Base-by-base conservation (phyloP, 2,797 vertebrate genomes). In the Capromys pilorides region DNA sequence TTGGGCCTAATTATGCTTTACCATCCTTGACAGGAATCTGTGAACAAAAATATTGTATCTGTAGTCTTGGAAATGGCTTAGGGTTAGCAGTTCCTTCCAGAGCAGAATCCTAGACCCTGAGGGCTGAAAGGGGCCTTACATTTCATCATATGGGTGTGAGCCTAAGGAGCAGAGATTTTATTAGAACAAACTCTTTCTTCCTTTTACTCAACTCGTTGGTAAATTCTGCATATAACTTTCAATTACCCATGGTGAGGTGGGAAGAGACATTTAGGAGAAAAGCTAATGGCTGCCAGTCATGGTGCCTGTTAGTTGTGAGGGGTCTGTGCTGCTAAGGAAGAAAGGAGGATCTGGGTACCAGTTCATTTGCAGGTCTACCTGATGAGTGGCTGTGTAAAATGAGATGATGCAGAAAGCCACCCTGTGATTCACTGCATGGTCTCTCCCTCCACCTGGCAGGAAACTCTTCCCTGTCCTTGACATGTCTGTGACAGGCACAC, bases 101-200 rank as follows among this genome's bases (percentile, higher is more conserved):
- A 24, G 57, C 19, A 2, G 3, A 31, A 3, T 13, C 10, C 3
- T 2, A 39, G 69, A 36, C 82, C 51, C 0, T 1, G 13, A 41
- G 62, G 57, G 10, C 71, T 36, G 33, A 16, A 36, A 78, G 89
- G 73, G 12, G n/a, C 11, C 16, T 2, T 9, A 59, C 77, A 36
- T 39, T 22, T 90, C 41, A 5, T n/a, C 62, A 39, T 12, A 6
- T 12, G 16, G 83, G 36, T 12, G 36, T 28, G 33, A 75, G 64
- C 77, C 8, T 51, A 14, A 73, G 71, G 36, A 61, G 33, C 86
- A 84, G 28, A 64, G 62, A 57, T 88, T 83, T 86, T 36, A 71
- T 41, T 9, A 3, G 67, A 80, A 86, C 57, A 16, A 64, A 26
- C 9, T 19, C 69, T 69, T 73, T 51, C 62, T 82, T 45, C 3